Base-by-base conservation (phyloP, 2,888 invertebrate species). In the Oscheius sp. region DNA sequence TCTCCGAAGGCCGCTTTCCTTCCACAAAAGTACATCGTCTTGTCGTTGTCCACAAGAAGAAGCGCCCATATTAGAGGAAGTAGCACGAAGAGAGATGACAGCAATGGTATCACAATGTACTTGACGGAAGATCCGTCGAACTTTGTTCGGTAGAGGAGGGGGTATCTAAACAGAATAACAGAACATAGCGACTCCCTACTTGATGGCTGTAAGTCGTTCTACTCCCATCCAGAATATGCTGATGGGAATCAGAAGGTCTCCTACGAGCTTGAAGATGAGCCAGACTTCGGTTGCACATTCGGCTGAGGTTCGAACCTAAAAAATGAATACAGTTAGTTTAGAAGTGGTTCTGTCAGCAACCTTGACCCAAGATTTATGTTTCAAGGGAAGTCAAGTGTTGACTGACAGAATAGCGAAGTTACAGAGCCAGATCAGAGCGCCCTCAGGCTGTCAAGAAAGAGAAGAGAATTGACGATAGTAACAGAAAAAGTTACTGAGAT, bases 1-100 rank as follows among this genome's bases (percentile, higher is more conserved):
- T 82, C 79, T 13, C 83, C 81, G 53, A 84, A 84, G 4, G 84
- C 84, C 0, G 84, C 84, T 65, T 84, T 84, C 29, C 84, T 33
- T 42, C 84, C 84, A 75, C 84, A 84, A 68, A 81, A 78, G 68
- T 81, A 84, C 21, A 59, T 68, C 2, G 80, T 76, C 10, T 60
- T 47, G 57, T 81, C 76, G 60, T 78, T 68, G 29, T 79, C 73
- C 2, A 83, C 81, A 9, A 82, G 58, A 33, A 74, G 75, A 32
- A 84, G 75, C 4, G 79, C 84, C 33, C 79, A 72, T 10, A 70
- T 51, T 21, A 84, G 77, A 0, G 82, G 76, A n/a, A 70, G 10
- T 5, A 76, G 42, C 1, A 84, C 83, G 65, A 81, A 81, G 33
- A 77, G 47, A 9, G 76, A 57, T 21, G 79, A 76, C 42, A 79